Base-by-base conservation (phyloP, 2,888 invertebrate genomes). In the Melikaiella ostensackeni region DNA sequence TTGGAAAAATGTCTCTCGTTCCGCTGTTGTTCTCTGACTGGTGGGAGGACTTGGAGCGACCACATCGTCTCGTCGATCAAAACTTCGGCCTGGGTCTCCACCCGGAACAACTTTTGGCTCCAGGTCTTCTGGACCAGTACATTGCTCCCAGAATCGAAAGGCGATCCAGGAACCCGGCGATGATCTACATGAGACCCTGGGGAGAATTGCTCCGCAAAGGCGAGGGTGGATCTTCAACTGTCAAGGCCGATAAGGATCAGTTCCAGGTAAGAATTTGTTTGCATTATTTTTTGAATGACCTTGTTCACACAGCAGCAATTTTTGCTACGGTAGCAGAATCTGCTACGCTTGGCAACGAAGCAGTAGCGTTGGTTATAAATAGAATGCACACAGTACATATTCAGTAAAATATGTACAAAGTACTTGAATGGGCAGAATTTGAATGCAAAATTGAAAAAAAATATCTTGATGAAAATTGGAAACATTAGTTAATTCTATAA, bases 1-100 rank as follows among this genome's bases (percentile, higher is more conserved):
- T 2, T 74, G 21, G 11, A 82, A n/a, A 93, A 93, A 96, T 96
- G 96, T 96, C 96, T 89, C 93, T 96, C 91, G 95, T 96, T 84
- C 96, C 96, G 81, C 93, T 96, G 92, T 92, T 96, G 91, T 96
- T 96, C 92, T 96, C 96, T 82, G 96, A 96, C 90, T 96, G 96
- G 96, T 96, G 96, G 96, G 96, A 96, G 88, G 96, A 96, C 88
- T 93, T 94, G 90, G 95, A 93, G 61, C 93, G 95, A 24, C 88
- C 91, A 0, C 90, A 90, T 63, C 84, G 86, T 5, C 78, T 91
- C 38, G 19, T 87, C n/a, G 90, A 91, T 46, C 91, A 91, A 76
- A 84, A 89, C 75, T 90, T 91, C 55, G 90, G 88, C 0, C 76
- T 85, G 75, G 83, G 82, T 5, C 50, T 90, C 11, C 73, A 79